Evolutionary conservation across 1,140 invertebrate genomes (phyloP).

Genomic region (Sycobia sp.): DNA sequence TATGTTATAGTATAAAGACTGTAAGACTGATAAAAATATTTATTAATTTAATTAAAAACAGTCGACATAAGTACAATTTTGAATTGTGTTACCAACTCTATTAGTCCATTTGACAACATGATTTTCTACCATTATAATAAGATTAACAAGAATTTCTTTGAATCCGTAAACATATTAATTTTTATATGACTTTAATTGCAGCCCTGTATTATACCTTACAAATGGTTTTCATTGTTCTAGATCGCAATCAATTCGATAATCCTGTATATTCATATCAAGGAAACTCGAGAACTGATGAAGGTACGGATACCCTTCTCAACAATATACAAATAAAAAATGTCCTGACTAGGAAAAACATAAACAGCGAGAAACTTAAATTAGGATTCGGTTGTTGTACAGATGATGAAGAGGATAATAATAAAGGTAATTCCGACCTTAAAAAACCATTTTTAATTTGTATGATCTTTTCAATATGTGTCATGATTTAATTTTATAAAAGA

Average conservation of each 20-base stretch:
- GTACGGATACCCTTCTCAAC: slow-evolving; percentile 65
- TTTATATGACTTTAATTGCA: too few species aligned
- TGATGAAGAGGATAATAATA: slow-evolving; percentile 59
- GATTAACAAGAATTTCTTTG: background rate
- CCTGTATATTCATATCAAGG: slow-evolving; percentile 84
- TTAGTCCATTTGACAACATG: too few species aligned
- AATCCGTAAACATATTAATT: background rate
- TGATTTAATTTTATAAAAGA: too few species aligned
- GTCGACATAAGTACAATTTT: too few species aligned
- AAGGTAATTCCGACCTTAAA: slow-evolving; percentile 57
- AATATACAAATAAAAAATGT: slow-evolving; percentile 71
- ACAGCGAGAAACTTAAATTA: slow-evolving; percentile 50
- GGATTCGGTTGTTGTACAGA: slow-evolving; percentile 47
- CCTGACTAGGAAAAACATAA: slow-evolving; percentile 64
- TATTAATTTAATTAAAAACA: too few species aligned
- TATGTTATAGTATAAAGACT: too few species aligned
- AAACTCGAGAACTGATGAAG: slow-evolving; percentile 61
- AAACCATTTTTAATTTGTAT: too few species aligned
- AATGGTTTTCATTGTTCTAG: slow-evolving; percentile 62
- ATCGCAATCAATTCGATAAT: slow-evolving; percentile 91
- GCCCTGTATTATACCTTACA: too few species aligned
- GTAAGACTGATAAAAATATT: too few species aligned
- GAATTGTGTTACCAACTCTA: too few species aligned
- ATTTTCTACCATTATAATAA: background rate
- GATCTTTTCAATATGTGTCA: too few species aligned